A percentile compares a stretch with the other conserved stretches of the same genome.
These are phyloP conservation scores for Plotosus lineatus DNA, from an alignment of 2,113 vertebrate genomes.

Conservation along the genomic window DNA sequence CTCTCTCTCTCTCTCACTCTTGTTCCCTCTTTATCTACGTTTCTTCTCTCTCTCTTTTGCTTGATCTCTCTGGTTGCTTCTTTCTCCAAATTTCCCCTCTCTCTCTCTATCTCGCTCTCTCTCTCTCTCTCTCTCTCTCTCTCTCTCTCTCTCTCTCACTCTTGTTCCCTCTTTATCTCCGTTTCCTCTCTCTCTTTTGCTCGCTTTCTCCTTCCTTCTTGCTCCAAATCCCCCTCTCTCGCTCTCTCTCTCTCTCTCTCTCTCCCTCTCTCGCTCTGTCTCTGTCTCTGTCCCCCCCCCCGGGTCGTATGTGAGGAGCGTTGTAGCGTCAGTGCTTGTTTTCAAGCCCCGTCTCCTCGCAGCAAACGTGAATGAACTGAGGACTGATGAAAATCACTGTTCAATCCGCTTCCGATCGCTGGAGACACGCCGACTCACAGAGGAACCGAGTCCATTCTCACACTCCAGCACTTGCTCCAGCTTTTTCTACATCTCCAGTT, in stretches of 20 bases:
- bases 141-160: slow-evolving; percentile 18
- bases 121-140: slow-evolving; percentile 35
- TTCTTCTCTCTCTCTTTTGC: slow-evolving; percentile 34
- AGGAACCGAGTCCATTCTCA: slow-evolving; percentile 44
- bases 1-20: slow-evolving; percentile 26
- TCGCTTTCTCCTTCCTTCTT: slow-evolving; percentile 36
- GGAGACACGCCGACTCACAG: slow-evolving; percentile 58
- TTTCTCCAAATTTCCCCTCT: too few relatives aligned
- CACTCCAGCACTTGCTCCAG: background rate
- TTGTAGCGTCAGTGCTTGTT: slow-evolving; percentile 54
- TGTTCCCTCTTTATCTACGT: background rate
- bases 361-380: slow-evolving; percentile 54
- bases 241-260: slow-evolving; percentile 42
- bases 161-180: slow-evolving; percentile 24
- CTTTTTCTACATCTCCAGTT: background rate
- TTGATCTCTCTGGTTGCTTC: slow-evolving; percentile 25
- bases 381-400: slow-evolving; percentile 62
- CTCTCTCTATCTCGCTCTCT: too few relatives aligned
- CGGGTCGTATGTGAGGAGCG: slow-evolving; percentile 38
- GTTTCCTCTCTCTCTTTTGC: slow-evolving; percentile 37
- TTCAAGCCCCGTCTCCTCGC: slow-evolving; percentile 47
- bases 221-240: slow-evolving; percentile 16
- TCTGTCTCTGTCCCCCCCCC: too few relatives aligned
- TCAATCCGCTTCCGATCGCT: slow-evolving; percentile 47
- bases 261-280: slow-evolving; percentile 18